Evolutionary conservation across 2,888 invertebrate genomes (phyloP), one percentile per base, ranked within the genome.

Genomic region (Proisotoma minuta): DNA sequence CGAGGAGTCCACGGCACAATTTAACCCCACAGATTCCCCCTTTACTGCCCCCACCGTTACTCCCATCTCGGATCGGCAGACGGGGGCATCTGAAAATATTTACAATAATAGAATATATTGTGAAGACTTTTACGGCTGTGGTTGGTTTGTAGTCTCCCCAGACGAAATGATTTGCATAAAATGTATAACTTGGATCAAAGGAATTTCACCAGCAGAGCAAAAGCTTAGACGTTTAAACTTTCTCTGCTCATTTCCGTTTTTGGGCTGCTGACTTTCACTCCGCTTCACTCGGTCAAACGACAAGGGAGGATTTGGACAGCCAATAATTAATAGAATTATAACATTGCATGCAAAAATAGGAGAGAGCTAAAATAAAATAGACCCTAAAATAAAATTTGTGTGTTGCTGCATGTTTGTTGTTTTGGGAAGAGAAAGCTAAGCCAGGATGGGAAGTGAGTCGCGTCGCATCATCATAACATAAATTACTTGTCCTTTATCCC

Each of bases 31-130:
- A 18, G 88, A 89, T 79, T 92, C 92, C 77, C 90, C 89, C 78
- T 91, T 90, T 72, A 91, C 80, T 51, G 91, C 91, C 0, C 91
- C 91, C 74, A 89, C 86, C 51, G 91, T 82, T 77, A 90, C 89
- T 75, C 89, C 88, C 71, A 86, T 85, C 70, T 87, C 85, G 74
- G 88, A 85, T 47, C 84, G 83, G 76, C 90, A 90, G 49, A 88
- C 84, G 62, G 90, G 89, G 59, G 87, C 85, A 78, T 86, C 87
- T 87, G 79, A 22, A n/a, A n/a, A n/a, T n/a, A n/a, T n/a, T 77
- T 66, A 66, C 65, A 23, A 43, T 10, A 15, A 26, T 20, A 3
- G 20, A 26, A 53, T 29, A 28, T 20, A 4, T 53, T n/a, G 3
- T 26, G 53, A 27, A 26, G 8, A 48, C 18, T 34, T 34, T 34